Evolutionary conservation across 2,113 vertebrate genomes (phyloP).

Genomic region (Cynoglossus semilaevis): DNA sequence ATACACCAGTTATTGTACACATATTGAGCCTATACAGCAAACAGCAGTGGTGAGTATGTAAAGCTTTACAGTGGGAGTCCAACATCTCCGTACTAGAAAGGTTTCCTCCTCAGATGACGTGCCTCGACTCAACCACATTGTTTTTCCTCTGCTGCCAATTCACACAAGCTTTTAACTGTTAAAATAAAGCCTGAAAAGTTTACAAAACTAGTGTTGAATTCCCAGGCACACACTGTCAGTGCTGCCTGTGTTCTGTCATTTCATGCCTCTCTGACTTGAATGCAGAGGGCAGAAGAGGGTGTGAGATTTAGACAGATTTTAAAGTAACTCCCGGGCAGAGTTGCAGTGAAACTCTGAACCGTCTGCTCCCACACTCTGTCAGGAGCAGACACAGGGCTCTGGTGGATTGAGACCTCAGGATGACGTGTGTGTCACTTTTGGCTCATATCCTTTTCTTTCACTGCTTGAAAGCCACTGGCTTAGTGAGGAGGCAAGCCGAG

Average conservation of each 20-base stretch:
- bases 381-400: slow-evolving; percentile 32
- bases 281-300: slow-evolving; percentile 30
- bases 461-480: slow-evolving; percentile 42
- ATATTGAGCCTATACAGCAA: not conserved
- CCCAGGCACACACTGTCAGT: slow-evolving; percentile 66
- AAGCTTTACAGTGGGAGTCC: not conserved
- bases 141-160: slow-evolving; percentile 71
- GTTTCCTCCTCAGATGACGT: slow-evolving; percentile 67
- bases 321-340: slow-evolving; percentile 24
- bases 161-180: slow-evolving; percentile 61
- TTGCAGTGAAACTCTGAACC: slow-evolving; percentile 29
- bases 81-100: slow-evolving; percentile 46
- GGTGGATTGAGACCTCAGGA: slow-evolving; percentile 46
- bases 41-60: not conserved
- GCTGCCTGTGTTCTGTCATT: slow-evolving; percentile 59
- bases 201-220: slow-evolving; percentile 67
- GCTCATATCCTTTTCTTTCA: slow-evolving; percentile 24
- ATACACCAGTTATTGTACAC: too few relatives aligned
- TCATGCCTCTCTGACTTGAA: slow-evolving; percentile 61
- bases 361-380: slow-evolving; percentile 41
- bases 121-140: slow-evolving; percentile 42
- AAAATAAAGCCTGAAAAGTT: slow-evolving; percentile 56
- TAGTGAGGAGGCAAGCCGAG: slow-evolving; percentile 43
- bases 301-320: slow-evolving; percentile 40
- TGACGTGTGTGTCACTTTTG: slow-evolving; percentile 48